Evolutionary conservation across 23 tunicate species (phyloP).

Genomic region (Oikopleura vanhoeffeni): DNA sequence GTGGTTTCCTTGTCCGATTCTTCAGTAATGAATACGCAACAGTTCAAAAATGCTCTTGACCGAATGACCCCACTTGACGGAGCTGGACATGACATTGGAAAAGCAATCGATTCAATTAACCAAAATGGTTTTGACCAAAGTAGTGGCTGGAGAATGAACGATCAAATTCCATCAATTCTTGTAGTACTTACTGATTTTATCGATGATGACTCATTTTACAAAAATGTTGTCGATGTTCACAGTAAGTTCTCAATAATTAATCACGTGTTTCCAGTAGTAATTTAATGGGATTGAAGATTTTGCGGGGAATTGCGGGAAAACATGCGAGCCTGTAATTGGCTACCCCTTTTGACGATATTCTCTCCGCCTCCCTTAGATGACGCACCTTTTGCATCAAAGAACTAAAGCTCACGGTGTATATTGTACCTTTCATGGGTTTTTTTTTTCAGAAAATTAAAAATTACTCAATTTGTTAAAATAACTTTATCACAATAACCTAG

Average conservation of each 20-base stretch:
- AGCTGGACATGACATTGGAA: background rate
- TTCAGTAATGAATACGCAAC: background rate
- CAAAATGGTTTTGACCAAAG: background rate
- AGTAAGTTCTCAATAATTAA: background rate
- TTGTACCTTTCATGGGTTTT: no score
- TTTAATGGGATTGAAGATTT: background rate
- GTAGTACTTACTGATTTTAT: background rate
- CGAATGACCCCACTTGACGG: background rate
- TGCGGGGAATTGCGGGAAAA: background rate
- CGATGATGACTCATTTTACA: background rate
- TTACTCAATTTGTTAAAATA: no score
- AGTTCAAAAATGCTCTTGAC: background rate
- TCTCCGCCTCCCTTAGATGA: no score
- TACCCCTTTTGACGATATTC: no score
- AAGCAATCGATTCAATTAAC: background rate
- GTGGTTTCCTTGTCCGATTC: background rate
- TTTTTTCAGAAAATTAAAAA: no score
- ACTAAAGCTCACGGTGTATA: no score
- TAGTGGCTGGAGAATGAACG: background rate
- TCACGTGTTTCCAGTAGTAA: no score
- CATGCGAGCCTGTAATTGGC: no score
- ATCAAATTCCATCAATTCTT: slow-evolving; percentile 4
- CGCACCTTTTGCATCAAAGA: no score
- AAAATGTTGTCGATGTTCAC: background rate
- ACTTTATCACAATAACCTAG: no score